A percentile compares a stretch with the other conserved stretches of the same genome.
phyloP scores from a whole-genome alignment of 2,113 vertebrate species.

The Ptilorrhoa leucosticta region DNA sequence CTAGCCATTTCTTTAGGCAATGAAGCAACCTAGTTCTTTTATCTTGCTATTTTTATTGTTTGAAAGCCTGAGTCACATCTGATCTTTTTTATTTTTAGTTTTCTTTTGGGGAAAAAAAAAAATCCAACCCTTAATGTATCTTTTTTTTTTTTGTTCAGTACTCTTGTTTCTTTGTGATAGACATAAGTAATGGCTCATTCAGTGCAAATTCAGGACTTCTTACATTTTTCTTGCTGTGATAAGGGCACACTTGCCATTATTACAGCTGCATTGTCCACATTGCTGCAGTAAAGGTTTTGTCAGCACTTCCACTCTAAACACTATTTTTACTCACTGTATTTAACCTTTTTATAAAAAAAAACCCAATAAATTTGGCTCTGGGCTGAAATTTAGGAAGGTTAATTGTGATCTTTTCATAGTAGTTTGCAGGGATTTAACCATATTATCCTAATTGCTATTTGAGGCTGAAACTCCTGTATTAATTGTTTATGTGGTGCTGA shows the following conservation, averaged over 20 bases:
- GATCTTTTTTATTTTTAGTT: conserved; percentile 62
- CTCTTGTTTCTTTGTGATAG: conserved; percentile 54
- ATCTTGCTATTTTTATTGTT: conserved; percentile 55
- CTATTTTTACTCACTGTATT: conserved; percentile 6
- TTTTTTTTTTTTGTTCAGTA: conserved; percentile 36
- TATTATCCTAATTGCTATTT: not conserved
- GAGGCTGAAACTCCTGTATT: not conserved
- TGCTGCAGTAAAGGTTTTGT: conserved; percentile 44
- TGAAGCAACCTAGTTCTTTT: conserved; percentile 57
- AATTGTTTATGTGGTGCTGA: not conserved
- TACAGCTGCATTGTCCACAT: conserved; percentile 32
- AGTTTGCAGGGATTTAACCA: not conserved
- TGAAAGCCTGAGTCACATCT: conserved; percentile 57
- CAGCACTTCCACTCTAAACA: conserved; percentile 30
- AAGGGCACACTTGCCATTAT: conserved; percentile 38
- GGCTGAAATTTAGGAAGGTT: not conserved
- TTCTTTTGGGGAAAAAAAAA: not conserved
- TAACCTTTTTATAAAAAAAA: conserved; percentile 6
- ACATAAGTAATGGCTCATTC: conserved; percentile 55
- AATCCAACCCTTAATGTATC: not conserved
- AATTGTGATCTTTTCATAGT: not conserved
- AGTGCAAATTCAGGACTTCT: conserved; percentile 44
- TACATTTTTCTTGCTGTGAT: conserved; percentile 45
- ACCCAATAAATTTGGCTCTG: not conserved
- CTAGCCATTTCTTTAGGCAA: conserved; percentile 49